These are phyloP conservation scores for Tromatobia lineatoria DNA, from an alignment of 2,888 invertebrate species.

Conservation along the genomic window DNA sequence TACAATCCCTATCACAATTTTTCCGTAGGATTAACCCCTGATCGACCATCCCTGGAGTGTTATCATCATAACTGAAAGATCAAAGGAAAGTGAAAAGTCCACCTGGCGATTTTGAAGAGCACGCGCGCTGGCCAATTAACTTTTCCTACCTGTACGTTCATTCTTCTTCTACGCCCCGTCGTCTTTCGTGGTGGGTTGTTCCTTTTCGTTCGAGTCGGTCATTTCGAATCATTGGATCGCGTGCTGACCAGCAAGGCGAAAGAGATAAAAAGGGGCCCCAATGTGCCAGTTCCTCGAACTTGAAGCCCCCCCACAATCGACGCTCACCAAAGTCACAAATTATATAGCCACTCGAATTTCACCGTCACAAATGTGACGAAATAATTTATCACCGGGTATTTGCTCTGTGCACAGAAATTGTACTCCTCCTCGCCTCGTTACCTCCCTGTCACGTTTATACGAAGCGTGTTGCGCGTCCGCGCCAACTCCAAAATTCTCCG, in stretches of 20 bases:
- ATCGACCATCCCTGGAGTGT: slow-evolving; percentile 12
- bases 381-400: slow-evolving; percentile 58
- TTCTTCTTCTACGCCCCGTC: slow-evolving; percentile 42
- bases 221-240: slow-evolving; percentile 61
- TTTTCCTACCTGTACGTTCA: slow-evolving; percentile 35
- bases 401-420: slow-evolving; percentile 37
- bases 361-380: slow-evolving; percentile 56
- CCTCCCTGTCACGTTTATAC: slow-evolving; percentile 52
- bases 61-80: slow-evolving; percentile 39
- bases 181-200: slow-evolving; percentile 42
- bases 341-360: slow-evolving; percentile 48
- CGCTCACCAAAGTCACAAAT: slow-evolving; percentile 43
- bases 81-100: slow-evolving; percentile 30
- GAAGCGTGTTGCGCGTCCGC: slow-evolving; percentile 29
- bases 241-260: slow-evolving; percentile 43
- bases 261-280: slow-evolving; percentile 21
- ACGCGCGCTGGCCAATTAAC: slow-evolving; percentile 54
- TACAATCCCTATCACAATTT: not conserved
- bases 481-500: slow-evolving; percentile 14
- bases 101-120: slow-evolving; percentile 41
- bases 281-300: slow-evolving; percentile 52
- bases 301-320: slow-evolving; percentile 46
- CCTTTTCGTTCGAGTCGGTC: slow-evolving; percentile 33
- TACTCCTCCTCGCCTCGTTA: slow-evolving; percentile 54
- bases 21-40: not conserved